Conservation (phyloP, 2,797 vertebrate species). For the Melanotaenia parkinsoni region DNA sequence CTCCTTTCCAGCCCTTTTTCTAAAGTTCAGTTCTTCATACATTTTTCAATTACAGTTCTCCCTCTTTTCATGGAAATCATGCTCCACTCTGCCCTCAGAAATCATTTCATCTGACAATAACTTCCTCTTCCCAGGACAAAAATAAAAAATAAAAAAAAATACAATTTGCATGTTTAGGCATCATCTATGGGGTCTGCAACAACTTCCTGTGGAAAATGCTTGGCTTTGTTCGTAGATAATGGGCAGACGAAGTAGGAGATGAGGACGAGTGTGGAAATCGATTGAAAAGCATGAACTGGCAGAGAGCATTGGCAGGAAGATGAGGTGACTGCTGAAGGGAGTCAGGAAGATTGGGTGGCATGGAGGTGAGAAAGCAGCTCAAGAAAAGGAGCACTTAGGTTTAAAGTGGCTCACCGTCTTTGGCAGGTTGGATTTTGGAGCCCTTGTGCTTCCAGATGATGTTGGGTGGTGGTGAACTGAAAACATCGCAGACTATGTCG, state of each 20-base stretch:
- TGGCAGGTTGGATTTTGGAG: slow-evolving; percentile 86
- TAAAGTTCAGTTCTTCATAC: slow-evolving; percentile 9
- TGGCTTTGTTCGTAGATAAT: slow-evolving; percentile 37
- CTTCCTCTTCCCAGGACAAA: slow-evolving; percentile 18
- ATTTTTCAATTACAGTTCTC: neutral
- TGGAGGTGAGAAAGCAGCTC: slow-evolving; percentile 36
- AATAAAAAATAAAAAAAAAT: slow-evolving; percentile 1
- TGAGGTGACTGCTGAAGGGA: slow-evolving; percentile 26
- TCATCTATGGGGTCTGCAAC: slow-evolving; percentile 48
- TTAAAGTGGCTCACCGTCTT: slow-evolving; percentile 89
- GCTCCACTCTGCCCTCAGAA: slow-evolving; percentile 22
- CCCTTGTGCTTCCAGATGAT: slow-evolving; percentile 95
- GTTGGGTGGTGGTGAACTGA: slow-evolving; percentile 91
- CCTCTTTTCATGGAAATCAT: slow-evolving; percentile 28
- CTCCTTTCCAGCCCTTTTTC: slow-evolving; percentile 3
- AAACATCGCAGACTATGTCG: slow-evolving; percentile 91
- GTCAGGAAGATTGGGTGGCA: slow-evolving; percentile 13
- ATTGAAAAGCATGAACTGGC: slow-evolving; percentile 48
- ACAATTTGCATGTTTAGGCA: slow-evolving; percentile 43
- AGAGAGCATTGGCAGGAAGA: slow-evolving; percentile 26
- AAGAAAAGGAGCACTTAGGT: neutral
- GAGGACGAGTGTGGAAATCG: slow-evolving; percentile 46
- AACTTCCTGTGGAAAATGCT: slow-evolving; percentile 30
- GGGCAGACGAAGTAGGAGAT: slow-evolving; percentile 32
- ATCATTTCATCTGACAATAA: slow-evolving; percentile 37